Evolutionary conservation across 2,888 invertebrate species (phyloP).

Genomic region (Pherbina coryleti): DNA sequence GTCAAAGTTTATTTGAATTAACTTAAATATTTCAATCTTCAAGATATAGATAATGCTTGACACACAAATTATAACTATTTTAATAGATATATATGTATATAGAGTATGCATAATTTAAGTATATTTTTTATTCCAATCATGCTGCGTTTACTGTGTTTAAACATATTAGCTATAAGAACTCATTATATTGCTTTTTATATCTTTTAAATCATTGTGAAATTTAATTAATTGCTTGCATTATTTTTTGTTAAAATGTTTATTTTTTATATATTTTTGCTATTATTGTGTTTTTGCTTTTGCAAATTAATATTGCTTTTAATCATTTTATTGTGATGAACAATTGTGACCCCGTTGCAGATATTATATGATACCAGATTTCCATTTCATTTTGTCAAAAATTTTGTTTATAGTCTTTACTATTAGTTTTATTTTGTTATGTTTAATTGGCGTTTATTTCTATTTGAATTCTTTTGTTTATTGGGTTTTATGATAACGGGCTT

Average conservation of each 20-base stretch:
- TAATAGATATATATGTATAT: no score
- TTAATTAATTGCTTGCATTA: not conserved
- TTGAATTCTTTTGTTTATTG: no score
- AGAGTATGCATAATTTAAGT: no score
- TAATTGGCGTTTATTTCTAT: no score
- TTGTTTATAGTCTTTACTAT: no score
- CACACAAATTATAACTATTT: not conserved
- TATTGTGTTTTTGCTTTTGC: not conserved
- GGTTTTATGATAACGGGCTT: no score
- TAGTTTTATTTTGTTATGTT: no score
- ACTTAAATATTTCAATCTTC: constrained; percentile 3
- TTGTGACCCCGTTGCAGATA: no score
- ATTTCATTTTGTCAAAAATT: no score
- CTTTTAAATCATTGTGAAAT: not conserved
- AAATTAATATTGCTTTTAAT: not conserved
- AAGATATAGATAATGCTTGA: not conserved
- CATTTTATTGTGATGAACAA: not conserved
- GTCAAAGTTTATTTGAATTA: not conserved
- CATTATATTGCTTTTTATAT: not conserved
- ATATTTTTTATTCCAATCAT: no score
- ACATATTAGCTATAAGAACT: not conserved
- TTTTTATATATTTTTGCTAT: not conserved
- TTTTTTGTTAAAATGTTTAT: not conserved
- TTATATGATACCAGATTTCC: no score
- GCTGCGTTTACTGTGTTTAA: no score